Conservation (phyloP, 1,140 invertebrate genomes). For the Myzus persicae region DNA sequence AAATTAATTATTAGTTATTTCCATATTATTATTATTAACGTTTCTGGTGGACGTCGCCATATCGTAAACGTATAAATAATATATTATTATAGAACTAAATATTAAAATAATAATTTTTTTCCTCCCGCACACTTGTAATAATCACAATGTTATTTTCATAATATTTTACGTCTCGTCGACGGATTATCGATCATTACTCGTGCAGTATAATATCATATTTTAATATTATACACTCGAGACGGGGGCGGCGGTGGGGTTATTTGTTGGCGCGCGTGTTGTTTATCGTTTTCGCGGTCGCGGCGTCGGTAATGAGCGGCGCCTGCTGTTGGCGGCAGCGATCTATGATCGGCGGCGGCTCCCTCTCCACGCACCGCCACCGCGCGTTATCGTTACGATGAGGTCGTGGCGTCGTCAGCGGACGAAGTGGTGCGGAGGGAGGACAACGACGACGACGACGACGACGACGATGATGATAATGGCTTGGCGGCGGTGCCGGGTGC, state of each 20-base stretch:
- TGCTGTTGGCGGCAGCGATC: slow-evolving; percentile 40
- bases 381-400: not conserved
- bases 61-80: not conserved
- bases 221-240: not conserved
- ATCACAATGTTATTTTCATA: not conserved
- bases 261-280: slow-evolving; percentile 35
- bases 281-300: slow-evolving; percentile 55
- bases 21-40: no score
- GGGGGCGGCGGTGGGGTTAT: not conserved
- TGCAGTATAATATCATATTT: not conserved
- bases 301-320: slow-evolving; percentile 56
- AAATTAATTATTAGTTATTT: not conserved
- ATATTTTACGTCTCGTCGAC: not conserved
- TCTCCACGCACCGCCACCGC: not conserved
- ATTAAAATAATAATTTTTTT: not conserved
- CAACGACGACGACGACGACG: no score
- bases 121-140: not conserved
- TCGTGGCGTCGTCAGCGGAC: not conserved
- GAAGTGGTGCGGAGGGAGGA: not conserved
- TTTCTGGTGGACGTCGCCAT: not conserved
- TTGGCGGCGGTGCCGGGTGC: not conserved
- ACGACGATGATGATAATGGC: slow-evolving; percentile 14
- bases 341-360: not conserved
- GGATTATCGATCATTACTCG: not conserved
- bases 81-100: not conserved